Percentiles rank a stretch among this genome's conserved stretches.
phyloP scores from a whole-genome alignment of 2,113 vertebrate genomes.

The Globicephala melas region DNA sequence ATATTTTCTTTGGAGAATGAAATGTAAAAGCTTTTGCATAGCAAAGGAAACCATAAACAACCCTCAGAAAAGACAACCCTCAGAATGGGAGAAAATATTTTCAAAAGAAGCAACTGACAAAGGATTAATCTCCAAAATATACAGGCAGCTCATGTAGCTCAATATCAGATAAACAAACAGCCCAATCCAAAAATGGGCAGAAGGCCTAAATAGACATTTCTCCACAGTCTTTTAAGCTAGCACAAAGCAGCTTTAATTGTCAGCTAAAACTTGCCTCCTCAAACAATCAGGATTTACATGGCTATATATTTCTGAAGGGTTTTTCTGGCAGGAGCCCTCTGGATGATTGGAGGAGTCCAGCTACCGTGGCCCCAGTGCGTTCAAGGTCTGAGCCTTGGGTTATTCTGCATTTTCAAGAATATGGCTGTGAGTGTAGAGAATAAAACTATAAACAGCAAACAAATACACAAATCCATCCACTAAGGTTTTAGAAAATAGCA shows the following conservation, averaged over 20 bases:
- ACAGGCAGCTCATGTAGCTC: no score
- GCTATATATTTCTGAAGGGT: neutral
- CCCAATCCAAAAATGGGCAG: no score
- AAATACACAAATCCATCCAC: neutral
- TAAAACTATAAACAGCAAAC: neutral
- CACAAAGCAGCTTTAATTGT: neutral
- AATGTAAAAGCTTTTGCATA: no score
- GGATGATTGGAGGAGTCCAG: neutral
- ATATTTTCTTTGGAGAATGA: no score
- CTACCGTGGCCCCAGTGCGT: fast-evolving
- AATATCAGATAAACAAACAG: no score
- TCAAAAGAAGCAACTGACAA: no score
- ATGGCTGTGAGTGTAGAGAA: neutral
- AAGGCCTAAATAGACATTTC: no score
- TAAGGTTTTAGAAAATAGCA: neutral
- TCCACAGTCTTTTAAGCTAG: neutral
- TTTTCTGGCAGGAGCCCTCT: neutral
- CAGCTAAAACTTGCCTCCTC: neutral
- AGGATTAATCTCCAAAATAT: no score
- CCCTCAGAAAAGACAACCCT: no score
- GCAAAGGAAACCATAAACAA: no score
- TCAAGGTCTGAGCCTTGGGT: neutral
- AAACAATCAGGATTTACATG: neutral
- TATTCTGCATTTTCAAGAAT: neutral
- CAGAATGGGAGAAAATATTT: no score